These are phyloP conservation scores for Drosophila neotestacea DNA, from an alignment of 2,888 invertebrate genomes.

Conservation along the genomic window DNA sequence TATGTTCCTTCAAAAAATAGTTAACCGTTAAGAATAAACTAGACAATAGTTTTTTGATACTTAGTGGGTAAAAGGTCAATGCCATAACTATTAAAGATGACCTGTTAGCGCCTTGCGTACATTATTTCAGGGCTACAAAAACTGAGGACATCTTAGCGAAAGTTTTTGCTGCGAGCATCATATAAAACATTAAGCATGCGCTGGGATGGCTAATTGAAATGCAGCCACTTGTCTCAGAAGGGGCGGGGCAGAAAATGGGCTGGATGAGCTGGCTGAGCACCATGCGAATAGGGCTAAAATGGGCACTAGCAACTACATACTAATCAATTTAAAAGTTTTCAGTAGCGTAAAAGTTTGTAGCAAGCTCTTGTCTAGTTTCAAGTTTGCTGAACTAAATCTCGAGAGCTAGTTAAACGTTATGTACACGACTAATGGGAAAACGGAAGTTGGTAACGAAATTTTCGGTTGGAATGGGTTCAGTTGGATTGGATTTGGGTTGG, in stretches of 20 bases:
- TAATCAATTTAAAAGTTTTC: conserved; percentile 76
- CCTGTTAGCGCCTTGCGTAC: background rate
- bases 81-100: background rate
- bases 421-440: conserved; percentile 69
- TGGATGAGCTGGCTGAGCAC: background rate
- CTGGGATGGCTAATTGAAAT: conserved; percentile 68
- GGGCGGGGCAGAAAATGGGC: no score
- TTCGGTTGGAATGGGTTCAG: conserved; percentile 9
- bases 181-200: conserved; percentile 33
- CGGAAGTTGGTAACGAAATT: conserved; percentile 62
- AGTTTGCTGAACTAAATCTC: conserved; percentile 64
- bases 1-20: background rate
- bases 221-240: conserved; percentile 52
- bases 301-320: conserved; percentile 36
- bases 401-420: conserved; percentile 61
- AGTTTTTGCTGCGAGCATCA: conserved; percentile 11
- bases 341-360: conserved; percentile 60
- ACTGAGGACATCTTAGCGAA: conserved; percentile 4
- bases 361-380: conserved; percentile 54
- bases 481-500: conserved; percentile 21
- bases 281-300: conserved; percentile 11
- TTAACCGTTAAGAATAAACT: background rate
- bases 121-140: background rate
- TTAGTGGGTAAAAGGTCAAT: background rate
- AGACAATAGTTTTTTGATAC: background rate